Conservation (phyloP, 2,888 invertebrate species). For the Pollenia angustigena region DNA sequence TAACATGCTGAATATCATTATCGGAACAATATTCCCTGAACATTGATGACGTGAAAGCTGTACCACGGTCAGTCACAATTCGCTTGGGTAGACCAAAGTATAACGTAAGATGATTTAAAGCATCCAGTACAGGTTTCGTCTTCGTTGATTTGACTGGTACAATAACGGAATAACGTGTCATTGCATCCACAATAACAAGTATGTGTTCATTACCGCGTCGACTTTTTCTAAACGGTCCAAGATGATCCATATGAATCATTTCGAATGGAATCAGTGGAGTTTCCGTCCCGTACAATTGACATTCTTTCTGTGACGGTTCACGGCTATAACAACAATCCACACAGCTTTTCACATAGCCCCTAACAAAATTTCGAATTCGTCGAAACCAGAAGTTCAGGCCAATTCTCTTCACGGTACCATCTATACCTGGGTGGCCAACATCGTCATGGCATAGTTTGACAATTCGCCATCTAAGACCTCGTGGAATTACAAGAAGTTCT, state of each 20-base stretch:
- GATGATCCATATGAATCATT: slow-evolving; percentile 71
- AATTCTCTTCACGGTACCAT: slow-evolving; percentile 72
- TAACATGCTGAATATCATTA: slow-evolving; percentile 68
- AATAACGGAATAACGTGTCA: slow-evolving; percentile 60
- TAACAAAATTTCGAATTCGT: slow-evolving; percentile 59
- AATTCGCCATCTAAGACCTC: slow-evolving; percentile 62
- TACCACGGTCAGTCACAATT: no score
- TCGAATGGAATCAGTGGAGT: slow-evolving; percentile 70
- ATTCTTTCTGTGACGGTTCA: slow-evolving; percentile 54
- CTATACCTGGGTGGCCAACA: slow-evolving; percentile 69
- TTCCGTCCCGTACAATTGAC: slow-evolving; percentile 63
- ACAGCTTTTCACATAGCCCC: slow-evolving; percentile 70
- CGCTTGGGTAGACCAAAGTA: slow-evolving; percentile 60
- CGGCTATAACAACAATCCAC: slow-evolving; percentile 71
- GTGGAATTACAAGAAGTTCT: slow-evolving; percentile 40
- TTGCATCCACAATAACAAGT: slow-evolving; percentile 62
- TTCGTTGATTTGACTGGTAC: slow-evolving; percentile 64
- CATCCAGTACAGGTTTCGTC: no score
- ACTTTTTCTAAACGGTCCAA: slow-evolving; percentile 74
- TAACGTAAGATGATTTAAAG: slow-evolving; percentile 58
- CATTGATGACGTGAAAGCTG: no score
- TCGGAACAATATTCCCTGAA: no score
- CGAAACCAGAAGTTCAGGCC: slow-evolving; percentile 74
- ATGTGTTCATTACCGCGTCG: slow-evolving; percentile 56
- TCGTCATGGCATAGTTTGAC: slow-evolving; percentile 73